Conservation (phyloP, 2,888 invertebrate species). For the Oegoconia quadripuncta region DNA sequence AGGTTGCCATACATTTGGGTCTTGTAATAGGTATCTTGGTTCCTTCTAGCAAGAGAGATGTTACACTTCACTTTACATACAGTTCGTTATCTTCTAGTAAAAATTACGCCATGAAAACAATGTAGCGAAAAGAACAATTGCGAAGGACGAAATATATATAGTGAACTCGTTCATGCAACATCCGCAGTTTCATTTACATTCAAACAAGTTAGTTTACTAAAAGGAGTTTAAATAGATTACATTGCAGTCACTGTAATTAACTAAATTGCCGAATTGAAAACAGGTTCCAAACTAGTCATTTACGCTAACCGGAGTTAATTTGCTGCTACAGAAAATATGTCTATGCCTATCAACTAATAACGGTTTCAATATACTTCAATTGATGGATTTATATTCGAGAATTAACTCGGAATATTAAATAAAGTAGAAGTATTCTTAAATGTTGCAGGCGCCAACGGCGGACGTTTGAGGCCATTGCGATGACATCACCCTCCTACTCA, state of each 20-base stretch:
- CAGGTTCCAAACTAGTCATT: conserved; percentile 28
- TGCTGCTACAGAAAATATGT: neutral
- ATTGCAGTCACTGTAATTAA: conserved; percentile 32
- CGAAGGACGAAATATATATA: too few relatives aligned
- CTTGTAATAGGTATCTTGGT: too few relatives aligned
- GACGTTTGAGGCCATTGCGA: conserved; percentile 25
- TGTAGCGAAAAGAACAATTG: too few relatives aligned
- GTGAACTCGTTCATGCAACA: conserved; percentile 29
- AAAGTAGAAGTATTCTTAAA: neutral
- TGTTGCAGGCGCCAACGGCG: conserved; percentile 2
- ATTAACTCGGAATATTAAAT: too few relatives aligned
- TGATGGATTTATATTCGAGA: too few relatives aligned
- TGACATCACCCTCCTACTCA: conserved; percentile 37
- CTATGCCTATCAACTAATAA: too few relatives aligned
- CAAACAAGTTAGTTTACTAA: conserved; percentile 23
- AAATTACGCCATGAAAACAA: too few relatives aligned
- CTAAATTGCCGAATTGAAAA: conserved; percentile 27
- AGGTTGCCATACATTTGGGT: too few relatives aligned
- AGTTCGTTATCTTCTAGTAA: too few relatives aligned
- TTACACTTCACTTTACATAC: too few relatives aligned
- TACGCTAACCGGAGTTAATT: neutral
- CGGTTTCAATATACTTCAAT: too few relatives aligned
- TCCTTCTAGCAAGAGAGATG: too few relatives aligned
- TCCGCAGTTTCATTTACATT: conserved; percentile 25
- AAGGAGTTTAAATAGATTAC: conserved; percentile 23